These are phyloP conservation scores for Tyto alba DNA, from an alignment of 2,113 vertebrate species.

Conservation along the genomic window DNA sequence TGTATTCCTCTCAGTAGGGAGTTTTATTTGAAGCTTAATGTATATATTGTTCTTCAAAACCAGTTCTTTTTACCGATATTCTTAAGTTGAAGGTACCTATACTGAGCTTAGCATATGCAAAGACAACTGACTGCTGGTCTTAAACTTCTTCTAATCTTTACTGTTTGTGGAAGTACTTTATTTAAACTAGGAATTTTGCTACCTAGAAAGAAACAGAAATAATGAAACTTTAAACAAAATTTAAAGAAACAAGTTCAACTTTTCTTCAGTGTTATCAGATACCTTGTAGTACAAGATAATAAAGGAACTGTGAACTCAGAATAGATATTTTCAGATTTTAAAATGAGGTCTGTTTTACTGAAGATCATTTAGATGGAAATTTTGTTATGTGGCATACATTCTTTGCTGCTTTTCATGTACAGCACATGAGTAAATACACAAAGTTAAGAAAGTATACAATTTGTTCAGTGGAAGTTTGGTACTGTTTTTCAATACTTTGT, in stretches of 20 bases:
- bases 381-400: background rate
- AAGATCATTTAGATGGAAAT: background rate
- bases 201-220: background rate
- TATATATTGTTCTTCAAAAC: background rate
- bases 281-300: background rate
- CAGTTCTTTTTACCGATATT: background rate
- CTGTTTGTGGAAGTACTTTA: background rate
- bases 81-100: background rate
- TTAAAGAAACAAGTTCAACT: background rate
- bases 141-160: background rate
- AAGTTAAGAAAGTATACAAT: background rate
- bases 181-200: background rate
- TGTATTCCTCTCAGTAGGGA: background rate
- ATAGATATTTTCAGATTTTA: background rate
- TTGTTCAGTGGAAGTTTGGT: background rate
- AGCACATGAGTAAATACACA: background rate
- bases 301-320: background rate
- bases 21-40: background rate
- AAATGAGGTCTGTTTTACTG: background rate
- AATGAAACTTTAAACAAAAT: background rate
- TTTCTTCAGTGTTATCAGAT: background rate
- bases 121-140: background rate
- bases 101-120: background rate
- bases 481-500: background rate
- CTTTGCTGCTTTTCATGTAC: background rate